Percentiles rank a stretch among this genome's conserved stretches.
These are phyloP conservation scores for Acridotheres tristis DNA, from an alignment of 2,797 vertebrate genomes.

Conservation along the genomic window DNA sequence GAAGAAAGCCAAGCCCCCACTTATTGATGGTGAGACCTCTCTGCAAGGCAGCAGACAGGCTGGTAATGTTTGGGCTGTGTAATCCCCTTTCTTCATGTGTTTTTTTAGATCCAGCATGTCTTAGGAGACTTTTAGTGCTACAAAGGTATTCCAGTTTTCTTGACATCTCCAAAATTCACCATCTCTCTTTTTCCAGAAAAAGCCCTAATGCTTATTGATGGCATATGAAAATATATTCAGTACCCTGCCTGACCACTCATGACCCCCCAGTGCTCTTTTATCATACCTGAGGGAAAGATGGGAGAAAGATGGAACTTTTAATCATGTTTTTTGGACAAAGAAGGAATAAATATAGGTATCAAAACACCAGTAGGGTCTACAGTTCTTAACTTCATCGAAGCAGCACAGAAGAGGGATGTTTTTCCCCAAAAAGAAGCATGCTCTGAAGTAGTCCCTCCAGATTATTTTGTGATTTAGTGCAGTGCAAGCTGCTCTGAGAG, in stretches of 20 bases:
- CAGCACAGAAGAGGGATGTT: background rate
- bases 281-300: background rate
- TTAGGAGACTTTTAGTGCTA: background rate
- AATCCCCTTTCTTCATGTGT: background rate
- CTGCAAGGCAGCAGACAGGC: background rate
- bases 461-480: background rate
- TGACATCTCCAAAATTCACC: background rate
- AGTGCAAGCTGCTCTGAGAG: background rate
- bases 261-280: background rate
- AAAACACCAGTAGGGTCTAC: background rate
- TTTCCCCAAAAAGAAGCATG: background rate
- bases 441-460: background rate
- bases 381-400: background rate
- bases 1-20: background rate
- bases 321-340: background rate
- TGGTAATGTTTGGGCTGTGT: background rate
- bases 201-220: background rate
- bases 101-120: background rate
- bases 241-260: background rate
- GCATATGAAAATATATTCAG: background rate
- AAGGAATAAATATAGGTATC: background rate
- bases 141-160: background rate
- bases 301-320: background rate
- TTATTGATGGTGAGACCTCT: background rate
- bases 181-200: background rate